Conservation (phyloP, 2,888 invertebrate species). For the Resseliella maxima region DNA sequence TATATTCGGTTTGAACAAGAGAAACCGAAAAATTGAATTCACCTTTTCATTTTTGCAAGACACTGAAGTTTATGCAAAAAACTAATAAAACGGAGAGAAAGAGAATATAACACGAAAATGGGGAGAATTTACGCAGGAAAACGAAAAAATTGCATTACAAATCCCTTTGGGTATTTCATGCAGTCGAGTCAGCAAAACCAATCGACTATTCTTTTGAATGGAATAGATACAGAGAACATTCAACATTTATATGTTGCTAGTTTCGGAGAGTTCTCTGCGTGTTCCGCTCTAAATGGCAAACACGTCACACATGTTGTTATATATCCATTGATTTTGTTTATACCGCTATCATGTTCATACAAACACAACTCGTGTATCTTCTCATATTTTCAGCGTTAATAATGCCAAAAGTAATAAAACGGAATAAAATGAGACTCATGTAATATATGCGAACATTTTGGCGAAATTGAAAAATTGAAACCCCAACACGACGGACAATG, state of each 20-base stretch:
- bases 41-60: not conserved
- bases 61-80: not conserved
- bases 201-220: not conserved
- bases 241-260: not conserved
- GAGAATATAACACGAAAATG: not conserved
- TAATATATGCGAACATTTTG: too few relatives aligned
- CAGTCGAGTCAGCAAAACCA: not conserved
- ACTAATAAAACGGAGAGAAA: not conserved
- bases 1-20: not conserved
- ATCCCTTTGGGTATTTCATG: not conserved
- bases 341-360: not conserved
- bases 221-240: not conserved
- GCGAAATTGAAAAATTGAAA: too few relatives aligned
- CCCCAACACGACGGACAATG: too few relatives aligned
- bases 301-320: not conserved
- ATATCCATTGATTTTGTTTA: constrained; percentile 8
- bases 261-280: too few relatives aligned
- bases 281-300: constrained; percentile 22
- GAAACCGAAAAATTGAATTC: not conserved
- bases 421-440: not conserved
- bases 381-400: not conserved
- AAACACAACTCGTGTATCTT: too few relatives aligned
- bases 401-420: not conserved
- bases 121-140: constrained; percentile 6
- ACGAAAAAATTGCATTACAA: constrained; percentile 19